Conservation (phyloP, 2,797 vertebrate genomes). For the Melanotaenia nigrans region DNA sequence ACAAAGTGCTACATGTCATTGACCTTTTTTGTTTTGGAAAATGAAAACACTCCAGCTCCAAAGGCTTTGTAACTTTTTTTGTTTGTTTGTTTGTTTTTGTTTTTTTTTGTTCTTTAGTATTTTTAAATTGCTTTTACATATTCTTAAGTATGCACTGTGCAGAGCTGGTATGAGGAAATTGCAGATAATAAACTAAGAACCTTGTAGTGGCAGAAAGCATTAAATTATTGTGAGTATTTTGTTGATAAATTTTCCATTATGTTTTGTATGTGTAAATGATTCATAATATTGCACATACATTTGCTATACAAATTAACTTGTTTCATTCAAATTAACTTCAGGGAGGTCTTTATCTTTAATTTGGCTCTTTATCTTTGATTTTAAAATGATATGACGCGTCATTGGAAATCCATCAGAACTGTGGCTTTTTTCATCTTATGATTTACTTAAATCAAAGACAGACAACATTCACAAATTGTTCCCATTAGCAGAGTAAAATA, state of each 20-base stretch:
- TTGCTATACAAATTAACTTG: too few relatives aligned
- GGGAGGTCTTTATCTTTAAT: too few relatives aligned
- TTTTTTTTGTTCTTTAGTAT: too few relatives aligned
- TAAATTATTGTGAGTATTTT: neutral
- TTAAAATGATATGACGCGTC: neutral
- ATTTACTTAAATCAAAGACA: constrained; percentile 9
- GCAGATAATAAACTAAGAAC: neutral
- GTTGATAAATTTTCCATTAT: neutral
- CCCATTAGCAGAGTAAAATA: constrained; percentile 17
- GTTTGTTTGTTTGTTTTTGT: too few relatives aligned
- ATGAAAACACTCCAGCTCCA: too few relatives aligned
- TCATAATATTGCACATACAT: neutral
- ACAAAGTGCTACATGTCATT: neutral
- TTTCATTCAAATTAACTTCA: too few relatives aligned
- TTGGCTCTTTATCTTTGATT: neutral
- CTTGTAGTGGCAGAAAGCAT: neutral
- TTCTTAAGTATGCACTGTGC: neutral
- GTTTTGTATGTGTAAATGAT: neutral
- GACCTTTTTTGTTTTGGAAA: neutral
- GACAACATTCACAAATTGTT: constrained; percentile 17
- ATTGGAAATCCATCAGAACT: neutral
- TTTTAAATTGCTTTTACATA: neutral
- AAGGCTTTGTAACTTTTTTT: neutral
- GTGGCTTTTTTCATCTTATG: neutral
- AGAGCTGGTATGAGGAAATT: neutral